Conservation (phyloP, 2,797 vertebrate species). For the Molossus molossus region DNA sequence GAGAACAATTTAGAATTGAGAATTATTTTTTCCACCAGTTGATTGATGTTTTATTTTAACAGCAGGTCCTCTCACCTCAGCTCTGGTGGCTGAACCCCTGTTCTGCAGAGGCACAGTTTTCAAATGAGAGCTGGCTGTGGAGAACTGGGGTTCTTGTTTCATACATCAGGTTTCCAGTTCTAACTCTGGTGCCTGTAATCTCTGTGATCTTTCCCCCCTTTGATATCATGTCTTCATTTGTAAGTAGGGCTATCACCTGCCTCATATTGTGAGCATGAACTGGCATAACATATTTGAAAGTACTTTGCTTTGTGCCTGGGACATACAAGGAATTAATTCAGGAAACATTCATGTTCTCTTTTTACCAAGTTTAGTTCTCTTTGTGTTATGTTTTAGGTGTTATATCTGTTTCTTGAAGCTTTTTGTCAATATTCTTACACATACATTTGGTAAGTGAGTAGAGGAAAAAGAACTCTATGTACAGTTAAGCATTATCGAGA, state of each 20-base stretch:
- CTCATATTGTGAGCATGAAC: not conserved
- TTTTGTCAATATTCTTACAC: conserved; percentile 8
- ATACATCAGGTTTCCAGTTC: not conserved
- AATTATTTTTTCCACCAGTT: not conserved
- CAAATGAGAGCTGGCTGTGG: not conserved
- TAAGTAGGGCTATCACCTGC: not conserved
- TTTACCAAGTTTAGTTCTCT: not conserved
- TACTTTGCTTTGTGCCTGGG: not conserved
- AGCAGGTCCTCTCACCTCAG: not conserved
- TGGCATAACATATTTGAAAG: not conserved
- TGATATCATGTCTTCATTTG: not conserved
- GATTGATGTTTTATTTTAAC: not conserved
- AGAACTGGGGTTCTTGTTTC: not conserved
- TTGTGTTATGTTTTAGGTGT: not conserved
- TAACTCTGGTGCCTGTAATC: not conserved
- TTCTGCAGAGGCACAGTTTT: not conserved
- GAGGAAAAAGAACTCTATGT: not conserved
- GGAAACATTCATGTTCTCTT: not conserved
- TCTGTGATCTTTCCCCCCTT: not conserved
- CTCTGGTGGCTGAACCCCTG: not conserved
- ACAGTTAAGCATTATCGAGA: not conserved
- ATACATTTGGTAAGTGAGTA: not conserved
- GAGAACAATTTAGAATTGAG: not conserved
- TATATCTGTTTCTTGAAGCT: not conserved
- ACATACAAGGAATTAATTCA: not conserved